These are phyloP conservation scores for Hemibagrus guttatus DNA, from an alignment of 2,797 vertebrate species.

Conservation along the genomic window DNA sequence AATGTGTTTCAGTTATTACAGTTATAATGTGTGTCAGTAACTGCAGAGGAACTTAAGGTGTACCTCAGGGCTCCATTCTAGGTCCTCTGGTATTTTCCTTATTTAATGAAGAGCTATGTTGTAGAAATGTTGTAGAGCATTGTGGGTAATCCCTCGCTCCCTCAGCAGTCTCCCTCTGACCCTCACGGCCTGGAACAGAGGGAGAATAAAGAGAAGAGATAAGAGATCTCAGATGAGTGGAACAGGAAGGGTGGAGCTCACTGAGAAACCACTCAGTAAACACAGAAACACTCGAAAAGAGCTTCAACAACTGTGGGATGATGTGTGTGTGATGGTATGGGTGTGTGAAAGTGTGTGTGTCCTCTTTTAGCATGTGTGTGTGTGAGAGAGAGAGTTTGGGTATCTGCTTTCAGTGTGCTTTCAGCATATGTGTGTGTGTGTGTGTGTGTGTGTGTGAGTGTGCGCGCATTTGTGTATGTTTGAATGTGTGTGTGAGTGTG, in stretches of 20 bases:
- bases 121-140: not conserved
- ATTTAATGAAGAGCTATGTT: not conserved
- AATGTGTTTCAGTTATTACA: not conserved
- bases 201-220: not conserved
- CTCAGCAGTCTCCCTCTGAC: not conserved
- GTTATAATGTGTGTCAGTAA: too few species aligned
- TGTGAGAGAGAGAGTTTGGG: too few species aligned
- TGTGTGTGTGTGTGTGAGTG: not conserved
- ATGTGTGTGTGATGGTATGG: not conserved
- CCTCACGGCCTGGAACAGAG: not conserved
- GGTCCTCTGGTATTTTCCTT: not conserved
- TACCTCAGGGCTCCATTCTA: not conserved
- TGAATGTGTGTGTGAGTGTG: not conserved
- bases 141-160: too few species aligned
- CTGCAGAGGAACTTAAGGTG: not conserved
- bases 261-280: not conserved
- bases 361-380: too few species aligned
- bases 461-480: not conserved
- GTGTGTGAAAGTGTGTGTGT: not conserved
- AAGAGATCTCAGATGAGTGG: not conserved
- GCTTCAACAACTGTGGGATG: not conserved
- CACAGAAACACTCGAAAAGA: not conserved
- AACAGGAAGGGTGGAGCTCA: conserved; percentile 11
- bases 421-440: not conserved
- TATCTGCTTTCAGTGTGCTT: too few species aligned